These are phyloP conservation scores for Agrotis clavis DNA, from an alignment of 2,888 invertebrate genomes.

Conservation along the genomic window DNA sequence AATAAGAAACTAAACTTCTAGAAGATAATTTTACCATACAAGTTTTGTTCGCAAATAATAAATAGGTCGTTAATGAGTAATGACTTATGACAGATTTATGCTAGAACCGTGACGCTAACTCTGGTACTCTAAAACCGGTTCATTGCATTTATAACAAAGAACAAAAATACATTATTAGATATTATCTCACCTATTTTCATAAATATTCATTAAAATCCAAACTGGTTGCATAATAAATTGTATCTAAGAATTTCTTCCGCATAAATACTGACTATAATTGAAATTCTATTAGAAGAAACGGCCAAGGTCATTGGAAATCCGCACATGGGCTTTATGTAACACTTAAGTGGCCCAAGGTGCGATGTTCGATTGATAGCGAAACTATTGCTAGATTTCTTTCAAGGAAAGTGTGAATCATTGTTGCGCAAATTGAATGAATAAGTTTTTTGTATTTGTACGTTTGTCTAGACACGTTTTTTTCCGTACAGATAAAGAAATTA, in stretches of 20 bases:
- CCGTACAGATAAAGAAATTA: neutral
- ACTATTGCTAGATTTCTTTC: conserved; percentile 63
- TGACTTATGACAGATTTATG: conserved; percentile 18
- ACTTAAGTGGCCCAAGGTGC: conserved; percentile 65
- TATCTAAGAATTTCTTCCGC: conserved; percentile 61
- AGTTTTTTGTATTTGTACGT: conserved; percentile 47
- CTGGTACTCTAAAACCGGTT: conserved; percentile 27
- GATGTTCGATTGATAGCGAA: conserved; percentile 53
- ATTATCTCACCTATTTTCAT: conserved; percentile 33
- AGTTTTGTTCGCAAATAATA: conserved; percentile 20
- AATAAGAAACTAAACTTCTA: conserved; percentile 11
- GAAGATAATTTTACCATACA: neutral
- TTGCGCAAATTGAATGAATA: conserved; percentile 55
- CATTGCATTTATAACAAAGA: conserved; percentile 36
- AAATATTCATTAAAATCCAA: conserved; percentile 43
- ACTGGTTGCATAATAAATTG: conserved; percentile 51
- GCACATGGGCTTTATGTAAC: conserved; percentile 62
- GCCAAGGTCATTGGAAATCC: conserved; percentile 54
- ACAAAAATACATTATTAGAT: conserved; percentile 40
- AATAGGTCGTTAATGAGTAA: neutral
- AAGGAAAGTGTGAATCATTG: conserved; percentile 67
- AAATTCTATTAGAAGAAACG: conserved; percentile 37
- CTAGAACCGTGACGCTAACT: conserved; percentile 17
- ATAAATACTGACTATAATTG: conserved; percentile 40
- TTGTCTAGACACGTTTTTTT: conserved; percentile 12